Conservation (phyloP, 2,113 vertebrate species). For the Eonycteris spelaea region DNA sequence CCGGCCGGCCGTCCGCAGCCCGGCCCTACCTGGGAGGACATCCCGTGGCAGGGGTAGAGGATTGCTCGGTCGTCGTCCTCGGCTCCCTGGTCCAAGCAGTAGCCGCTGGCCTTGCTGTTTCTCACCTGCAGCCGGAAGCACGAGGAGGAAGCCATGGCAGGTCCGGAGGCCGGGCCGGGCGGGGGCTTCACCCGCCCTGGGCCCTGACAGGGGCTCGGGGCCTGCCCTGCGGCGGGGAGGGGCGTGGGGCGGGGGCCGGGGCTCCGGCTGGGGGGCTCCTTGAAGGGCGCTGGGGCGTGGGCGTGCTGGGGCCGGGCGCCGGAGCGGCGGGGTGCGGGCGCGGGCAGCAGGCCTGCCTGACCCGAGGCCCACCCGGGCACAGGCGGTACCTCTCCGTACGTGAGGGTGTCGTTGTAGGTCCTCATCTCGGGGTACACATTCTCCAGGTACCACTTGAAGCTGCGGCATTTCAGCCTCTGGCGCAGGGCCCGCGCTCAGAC, state of each 20-base stretch:
- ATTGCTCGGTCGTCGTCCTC: constrained; percentile 97
- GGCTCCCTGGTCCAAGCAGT: constrained; percentile 96
- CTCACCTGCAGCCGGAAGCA: constrained; percentile 85
- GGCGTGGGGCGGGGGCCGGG: accelerated
- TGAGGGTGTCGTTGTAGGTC: constrained; percentile 97
- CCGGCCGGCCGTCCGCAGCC: background rate
- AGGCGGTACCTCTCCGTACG: constrained; percentile 94
- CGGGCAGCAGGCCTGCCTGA: background rate
- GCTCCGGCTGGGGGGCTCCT: background rate
- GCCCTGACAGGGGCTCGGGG: background rate
- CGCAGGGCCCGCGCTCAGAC: constrained; percentile 92
- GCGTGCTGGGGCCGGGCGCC: background rate
- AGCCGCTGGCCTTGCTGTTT: constrained; percentile 97
- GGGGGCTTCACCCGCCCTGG: accelerated
- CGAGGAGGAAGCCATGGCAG: background rate
- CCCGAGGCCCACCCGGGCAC: accelerated
- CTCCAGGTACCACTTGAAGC: constrained; percentile 98
- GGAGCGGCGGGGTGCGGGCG: accelerated
- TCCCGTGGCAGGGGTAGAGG: constrained; percentile 97
- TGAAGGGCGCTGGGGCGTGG: accelerated
- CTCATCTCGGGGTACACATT: constrained; percentile 99
- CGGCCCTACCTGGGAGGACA: constrained; percentile 95
- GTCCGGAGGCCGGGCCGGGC: background rate
- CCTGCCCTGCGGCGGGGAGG: background rate
- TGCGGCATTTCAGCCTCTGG: constrained; percentile 92